A percentile compares a stretch with the other conserved stretches of the same genome.
phyloP scores from a whole-genome alignment of 2,797 vertebrate species.

The Onychomys arenicola region DNA sequence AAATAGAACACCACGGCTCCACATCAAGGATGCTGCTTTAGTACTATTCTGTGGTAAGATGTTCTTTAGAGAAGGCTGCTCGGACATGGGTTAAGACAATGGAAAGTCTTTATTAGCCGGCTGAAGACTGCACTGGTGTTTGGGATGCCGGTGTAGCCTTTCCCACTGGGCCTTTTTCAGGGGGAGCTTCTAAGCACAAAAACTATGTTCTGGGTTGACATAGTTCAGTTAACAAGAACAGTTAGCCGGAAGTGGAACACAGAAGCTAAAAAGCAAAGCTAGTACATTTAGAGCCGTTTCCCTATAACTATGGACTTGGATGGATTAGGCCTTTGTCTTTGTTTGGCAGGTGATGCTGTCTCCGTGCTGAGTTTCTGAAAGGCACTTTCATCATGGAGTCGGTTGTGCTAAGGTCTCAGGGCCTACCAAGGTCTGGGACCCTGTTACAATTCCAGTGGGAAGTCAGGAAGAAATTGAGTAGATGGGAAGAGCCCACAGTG shows the following conservation, averaged over 20 bases:
- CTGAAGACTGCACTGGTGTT: not conserved
- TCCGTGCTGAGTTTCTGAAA: not conserved
- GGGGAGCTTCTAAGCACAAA: not conserved
- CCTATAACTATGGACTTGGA: not conserved
- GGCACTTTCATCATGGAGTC: not conserved
- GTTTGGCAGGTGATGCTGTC: not conserved
- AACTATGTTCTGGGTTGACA: not conserved
- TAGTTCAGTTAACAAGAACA: not conserved
- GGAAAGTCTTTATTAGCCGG: not conserved
- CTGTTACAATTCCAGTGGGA: not conserved
- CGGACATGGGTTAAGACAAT: fast-evolving
- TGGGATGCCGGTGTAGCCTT: not conserved
- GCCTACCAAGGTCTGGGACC: not conserved
- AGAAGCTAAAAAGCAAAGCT: not conserved
- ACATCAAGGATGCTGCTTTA: not conserved
- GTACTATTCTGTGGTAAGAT: not conserved
- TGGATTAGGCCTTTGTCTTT: not conserved
- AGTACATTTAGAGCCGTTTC: not conserved
- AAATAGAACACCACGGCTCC: not conserved
- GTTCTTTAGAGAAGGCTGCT: not conserved
- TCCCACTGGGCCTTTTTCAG: not conserved
- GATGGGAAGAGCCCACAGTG: not conserved
- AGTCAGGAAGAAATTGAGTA: not conserved
- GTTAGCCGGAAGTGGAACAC: not conserved
- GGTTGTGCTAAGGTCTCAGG: not conserved